Percentiles rank a stretch among this genome's conserved stretches.
Conservation (phyloP, 2,113 vertebrate species). For the Terrapene triunguis region DNA sequence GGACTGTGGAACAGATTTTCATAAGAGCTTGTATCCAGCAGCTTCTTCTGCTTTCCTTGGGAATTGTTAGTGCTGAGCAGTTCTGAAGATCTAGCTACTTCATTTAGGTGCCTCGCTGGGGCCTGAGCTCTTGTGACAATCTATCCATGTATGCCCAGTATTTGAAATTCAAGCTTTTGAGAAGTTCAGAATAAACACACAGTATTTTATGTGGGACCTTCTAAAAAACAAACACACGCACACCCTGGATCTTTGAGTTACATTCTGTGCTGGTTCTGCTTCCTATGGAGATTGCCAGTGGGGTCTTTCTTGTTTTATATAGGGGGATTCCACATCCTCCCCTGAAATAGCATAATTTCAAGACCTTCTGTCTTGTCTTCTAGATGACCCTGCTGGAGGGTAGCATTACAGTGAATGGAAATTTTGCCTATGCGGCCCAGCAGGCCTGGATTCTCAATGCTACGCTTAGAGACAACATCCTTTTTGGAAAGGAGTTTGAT, state of each 20-base stretch:
- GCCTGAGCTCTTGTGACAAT: not conserved
- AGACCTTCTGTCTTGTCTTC: slow-evolving; percentile 4
- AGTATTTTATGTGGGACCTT: not conserved
- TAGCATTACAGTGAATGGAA: slow-evolving; percentile 86
- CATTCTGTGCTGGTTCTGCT: not conserved
- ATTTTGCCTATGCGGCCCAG: slow-evolving; percentile 92
- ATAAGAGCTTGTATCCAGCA: not conserved
- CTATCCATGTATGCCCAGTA: not conserved
- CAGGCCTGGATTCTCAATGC: slow-evolving; percentile 96
- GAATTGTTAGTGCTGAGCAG: not conserved
- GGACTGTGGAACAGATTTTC: not conserved
- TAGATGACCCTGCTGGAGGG: slow-evolving; percentile 93
- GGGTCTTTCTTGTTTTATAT: not conserved
- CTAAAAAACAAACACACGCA: no score
- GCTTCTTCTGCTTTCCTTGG: not conserved
- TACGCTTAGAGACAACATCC: slow-evolving; percentile 92
- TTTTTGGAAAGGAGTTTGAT: slow-evolving; percentile 92
- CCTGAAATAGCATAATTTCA: not conserved
- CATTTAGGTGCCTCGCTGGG: not conserved
- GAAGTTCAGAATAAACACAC: not conserved
- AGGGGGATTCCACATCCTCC: rapidly evolving
- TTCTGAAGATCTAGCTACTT: not conserved
- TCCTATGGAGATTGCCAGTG: not conserved
- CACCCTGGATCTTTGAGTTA: not conserved
- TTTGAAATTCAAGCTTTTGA: not conserved